A percentile compares a stretch with the other conserved stretches of the same genome.
These are phyloP conservation scores for Tanaodytes sp. DNA, from an alignment of 2,888 invertebrate genomes.

Conservation along the genomic window DNA sequence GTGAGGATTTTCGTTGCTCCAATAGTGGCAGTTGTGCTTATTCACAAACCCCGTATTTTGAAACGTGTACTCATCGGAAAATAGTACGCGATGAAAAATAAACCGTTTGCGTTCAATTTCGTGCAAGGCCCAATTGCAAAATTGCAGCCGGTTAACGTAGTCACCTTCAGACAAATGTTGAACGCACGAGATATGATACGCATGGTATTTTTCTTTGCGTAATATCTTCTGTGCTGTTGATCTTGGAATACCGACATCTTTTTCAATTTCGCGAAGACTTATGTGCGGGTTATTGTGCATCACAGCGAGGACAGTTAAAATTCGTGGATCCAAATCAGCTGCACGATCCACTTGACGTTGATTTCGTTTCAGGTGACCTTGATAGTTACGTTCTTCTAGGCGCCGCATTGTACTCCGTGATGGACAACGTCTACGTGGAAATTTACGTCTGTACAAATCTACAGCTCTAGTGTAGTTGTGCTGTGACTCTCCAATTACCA, in stretches of 20 bases:
- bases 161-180: slow-evolving; percentile 12
- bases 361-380: too few relatives aligned
- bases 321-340: not conserved
- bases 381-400: too few relatives aligned
- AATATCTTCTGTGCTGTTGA: not conserved
- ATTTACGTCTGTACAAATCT: too few relatives aligned
- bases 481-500: too few relatives aligned
- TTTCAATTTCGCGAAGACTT: not conserved
- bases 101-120: slow-evolving; percentile 27
- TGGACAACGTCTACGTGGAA: too few relatives aligned
- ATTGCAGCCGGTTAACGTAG: slow-evolving; percentile 6
- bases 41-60: slow-evolving; percentile 57
- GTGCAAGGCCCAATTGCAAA: slow-evolving; percentile 37
- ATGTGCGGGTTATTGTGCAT: slow-evolving; percentile 1
- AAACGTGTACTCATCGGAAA: slow-evolving; percentile 60
- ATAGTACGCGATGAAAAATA: slow-evolving; percentile 52
- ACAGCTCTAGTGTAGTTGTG: too few relatives aligned
- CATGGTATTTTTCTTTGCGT: slow-evolving; percentile 12
- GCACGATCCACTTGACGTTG: not conserved
- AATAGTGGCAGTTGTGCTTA: slow-evolving; percentile 60
- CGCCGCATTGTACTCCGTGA: too few relatives aligned
- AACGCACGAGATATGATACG: slow-evolving; percentile 9
- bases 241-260: not conserved
- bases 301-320: not conserved
- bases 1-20: too few relatives aligned